Base-by-base conservation (phyloP, 2,113 vertebrate species). In the Charadrius vociferus region DNA sequence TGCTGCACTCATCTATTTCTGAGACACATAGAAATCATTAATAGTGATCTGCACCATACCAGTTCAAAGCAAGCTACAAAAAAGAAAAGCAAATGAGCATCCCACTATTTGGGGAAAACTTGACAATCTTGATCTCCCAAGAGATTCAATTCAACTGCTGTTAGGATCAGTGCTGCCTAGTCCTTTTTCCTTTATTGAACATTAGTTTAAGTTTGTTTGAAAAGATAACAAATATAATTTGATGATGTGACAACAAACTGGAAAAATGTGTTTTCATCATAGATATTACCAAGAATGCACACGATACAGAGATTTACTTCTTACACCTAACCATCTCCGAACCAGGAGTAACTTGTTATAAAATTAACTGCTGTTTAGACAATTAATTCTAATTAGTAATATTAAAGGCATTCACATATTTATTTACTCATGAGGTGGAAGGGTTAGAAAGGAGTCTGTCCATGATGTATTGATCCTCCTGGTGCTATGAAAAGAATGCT, bases 351-450 rank as follows among this genome's bases (percentile, higher is more conserved):
- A 82, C 52, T 96, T 94, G 66, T 55, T 80, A 85, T 49, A 80
- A 77, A 91, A 97, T 91, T 82, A 89, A 96, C 81, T 85, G 65
- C 72, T 88, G 94, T 95, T 95, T 89, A 88, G 88, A 80, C 56
- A 88, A 95, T 97, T 80, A 93, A 73, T 96, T 89, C 92, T 86
- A 79, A 95, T 93, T 96, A 96, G 79, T 92, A 94, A 93, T 73
- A 94, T 95, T 94, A 97, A 96, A 95, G 79, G 79, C 65, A 96
- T 94, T 85, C 50, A 93, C 20, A 36, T 93, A 91, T 75, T 91
- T 86, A 95, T 96, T 97, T 86, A 97, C 92, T 93, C 50, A 94
- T 96, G 79, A 83, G 39, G 71, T 93, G 90, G 53, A 95, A 79
- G 50, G 72, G 80, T 96, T 96, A 96, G 93, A 80, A 92, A 88